Percentiles rank a stretch among this genome's conserved stretches.
Evolutionary conservation across 2,888 invertebrate genomes (phyloP).

Genomic region (Acheta domesticus): DNA sequence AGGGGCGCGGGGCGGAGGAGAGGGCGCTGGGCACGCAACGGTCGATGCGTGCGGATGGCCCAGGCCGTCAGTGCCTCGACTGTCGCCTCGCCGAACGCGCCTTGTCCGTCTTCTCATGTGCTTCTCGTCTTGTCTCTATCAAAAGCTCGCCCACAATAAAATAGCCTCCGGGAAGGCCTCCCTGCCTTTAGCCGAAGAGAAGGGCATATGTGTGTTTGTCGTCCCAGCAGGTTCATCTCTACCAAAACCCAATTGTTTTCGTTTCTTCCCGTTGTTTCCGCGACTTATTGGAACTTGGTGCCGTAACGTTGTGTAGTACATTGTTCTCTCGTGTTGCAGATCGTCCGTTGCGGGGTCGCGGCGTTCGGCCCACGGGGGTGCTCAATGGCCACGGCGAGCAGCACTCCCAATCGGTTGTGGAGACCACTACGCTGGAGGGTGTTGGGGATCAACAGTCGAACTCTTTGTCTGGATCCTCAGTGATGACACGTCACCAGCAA

Average conservation of each 20-base stretch:
- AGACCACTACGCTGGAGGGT: neutral
- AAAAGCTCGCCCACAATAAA: neutral
- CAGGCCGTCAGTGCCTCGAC: no score
- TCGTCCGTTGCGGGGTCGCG: neutral
- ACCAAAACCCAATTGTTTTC: no score
- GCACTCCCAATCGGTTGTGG: neutral
- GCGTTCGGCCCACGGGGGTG: neutral
- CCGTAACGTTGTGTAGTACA: no score
- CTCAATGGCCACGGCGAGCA: slow-evolving; percentile 58
- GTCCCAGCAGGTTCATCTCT: neutral
- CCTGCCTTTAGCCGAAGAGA: neutral
- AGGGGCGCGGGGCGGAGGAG: neutral
- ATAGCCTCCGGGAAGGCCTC: neutral
- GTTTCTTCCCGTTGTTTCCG: no score
- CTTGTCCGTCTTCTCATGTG: neutral
- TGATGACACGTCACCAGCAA: slow-evolving; percentile 45
- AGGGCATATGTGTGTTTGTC: neutral
- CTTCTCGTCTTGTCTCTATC: neutral
- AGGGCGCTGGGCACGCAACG: neutral
- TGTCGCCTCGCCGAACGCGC: no score
- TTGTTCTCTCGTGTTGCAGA: neutral
- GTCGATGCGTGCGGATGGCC: neutral
- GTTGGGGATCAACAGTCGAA: neutral
- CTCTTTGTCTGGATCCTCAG: no score
- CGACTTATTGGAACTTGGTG: no score